Evolutionary conservation across 2,797 vertebrate species (phyloP), one percentile per base, ranked within the genome.

Genomic region (Taeniopygia guttata): DNA sequence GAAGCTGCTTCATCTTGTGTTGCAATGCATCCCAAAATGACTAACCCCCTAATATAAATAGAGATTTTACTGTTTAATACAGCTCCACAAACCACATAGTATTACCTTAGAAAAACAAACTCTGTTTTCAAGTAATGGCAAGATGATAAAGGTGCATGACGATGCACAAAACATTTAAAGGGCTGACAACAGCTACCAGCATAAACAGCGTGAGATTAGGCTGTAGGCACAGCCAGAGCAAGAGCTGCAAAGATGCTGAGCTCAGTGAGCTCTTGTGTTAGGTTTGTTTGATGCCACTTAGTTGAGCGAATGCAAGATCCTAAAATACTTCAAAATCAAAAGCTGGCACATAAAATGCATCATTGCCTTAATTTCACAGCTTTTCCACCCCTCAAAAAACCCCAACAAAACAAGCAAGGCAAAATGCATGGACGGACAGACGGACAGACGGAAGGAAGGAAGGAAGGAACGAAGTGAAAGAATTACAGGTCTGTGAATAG

Each of bases 51-150:
- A 84, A 95, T 72, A 72, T 58, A 58, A 96, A 86, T 62, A 54
- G 38, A 89, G 54, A 86, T 94, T 94, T 93, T 93, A 79, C 85
- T 88, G 67, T 76, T 86, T 86, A 95, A 94, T 93, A 52, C 16
- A 73, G 51, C 36, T 94, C 67, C 74, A 78, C 77, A 86, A 84
- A 94, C 40, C 73, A 84, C 76, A 62, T 34, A 77, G 36, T 55
- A 89, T 63, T 72, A 80, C 36, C 60, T 85, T 25, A 73, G 77
- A 73, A 91, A 96, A 94, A 91, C 83, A 93, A 88, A 63, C 27
- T 2, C 2, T 66, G 40, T 66, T 96, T 91, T 84, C 77, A 95
- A 90, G 73, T 86, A 88, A 91, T 79, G 32, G 69, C n/a, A 66
- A 81, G 85, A 95, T 42, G 80, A 88, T 84, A 94, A 95, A 89